These are phyloP conservation scores for Helicoverpa zea DNA, from an alignment of 1,140 invertebrate genomes.

Conservation along the genomic window DNA sequence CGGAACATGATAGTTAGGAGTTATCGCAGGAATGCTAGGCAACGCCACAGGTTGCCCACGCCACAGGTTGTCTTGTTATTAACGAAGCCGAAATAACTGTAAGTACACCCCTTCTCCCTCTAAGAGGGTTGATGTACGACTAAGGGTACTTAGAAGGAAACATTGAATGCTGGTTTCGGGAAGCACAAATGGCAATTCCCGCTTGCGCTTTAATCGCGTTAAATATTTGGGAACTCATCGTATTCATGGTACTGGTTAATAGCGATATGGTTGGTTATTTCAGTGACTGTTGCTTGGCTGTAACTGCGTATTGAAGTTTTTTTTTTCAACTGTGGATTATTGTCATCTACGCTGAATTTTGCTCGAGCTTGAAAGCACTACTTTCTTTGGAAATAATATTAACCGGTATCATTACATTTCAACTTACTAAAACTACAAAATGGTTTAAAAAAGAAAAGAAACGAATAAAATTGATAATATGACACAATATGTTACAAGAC, in stretches of 20 bases:
- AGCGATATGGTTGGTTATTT: no score
- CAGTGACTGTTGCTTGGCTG: no score
- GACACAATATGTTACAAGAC: no score
- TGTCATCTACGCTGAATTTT: neutral
- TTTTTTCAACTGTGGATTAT: neutral
- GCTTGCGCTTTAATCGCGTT: neutral
- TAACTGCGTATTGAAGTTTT: neutral
- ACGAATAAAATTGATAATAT: no score
- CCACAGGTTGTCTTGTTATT: slow-evolving; percentile 42
- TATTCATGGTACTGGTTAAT: no score
- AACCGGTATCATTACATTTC: no score
- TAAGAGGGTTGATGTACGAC: slow-evolving; percentile 18
- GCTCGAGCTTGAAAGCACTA: no score
- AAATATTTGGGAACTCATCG: no score
- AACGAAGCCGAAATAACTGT: slow-evolving; percentile 35
- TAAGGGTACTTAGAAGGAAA: neutral
- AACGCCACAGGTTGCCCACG: slow-evolving; percentile 28
- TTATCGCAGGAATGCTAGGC: neutral
- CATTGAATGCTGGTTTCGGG: slow-evolving; percentile 13
- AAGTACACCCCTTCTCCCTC: neutral
- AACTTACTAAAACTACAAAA: neutral
- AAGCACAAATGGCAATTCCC: slow-evolving; percentile 4
- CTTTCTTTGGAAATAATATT: no score
- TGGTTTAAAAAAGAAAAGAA: neutral
- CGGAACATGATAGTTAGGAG: slow-evolving; percentile 1